A percentile compares a stretch with the other conserved stretches of the same genome.
These are phyloP conservation scores for Perdix hodgsoniae DNA, from an alignment of 2,797 vertebrate genomes.

Conservation along the genomic window DNA sequence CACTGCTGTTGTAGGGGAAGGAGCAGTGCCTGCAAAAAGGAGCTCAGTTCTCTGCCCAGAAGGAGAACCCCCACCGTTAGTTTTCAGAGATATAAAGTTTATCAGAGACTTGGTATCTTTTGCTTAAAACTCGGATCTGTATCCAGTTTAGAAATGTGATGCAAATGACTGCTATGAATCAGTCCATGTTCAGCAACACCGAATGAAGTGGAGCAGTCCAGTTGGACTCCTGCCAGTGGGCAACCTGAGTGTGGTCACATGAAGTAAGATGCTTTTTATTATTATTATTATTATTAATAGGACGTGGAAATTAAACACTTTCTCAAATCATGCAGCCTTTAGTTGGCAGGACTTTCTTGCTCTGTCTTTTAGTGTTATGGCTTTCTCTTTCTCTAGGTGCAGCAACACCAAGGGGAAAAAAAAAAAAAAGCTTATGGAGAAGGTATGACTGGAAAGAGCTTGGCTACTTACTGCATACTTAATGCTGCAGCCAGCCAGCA, in stretches of 20 bases:
- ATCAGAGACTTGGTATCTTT: background rate
- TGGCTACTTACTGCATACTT: background rate
- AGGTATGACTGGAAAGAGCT: background rate
- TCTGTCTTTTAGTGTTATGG: fast-evolving
- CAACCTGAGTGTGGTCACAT: background rate
- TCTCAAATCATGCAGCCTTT: slow-evolving; percentile 35
- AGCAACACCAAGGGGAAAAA: background rate
- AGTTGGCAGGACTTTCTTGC: slow-evolving; percentile 16
- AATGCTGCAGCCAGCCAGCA: background rate
- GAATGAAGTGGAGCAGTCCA: background rate
- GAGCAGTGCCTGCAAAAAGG: background rate
- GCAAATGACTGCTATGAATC: background rate
- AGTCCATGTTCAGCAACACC: background rate
- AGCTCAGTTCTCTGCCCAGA: background rate
- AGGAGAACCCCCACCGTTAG: background rate
- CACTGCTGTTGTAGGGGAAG: slow-evolving; percentile 1
- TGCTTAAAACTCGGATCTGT: background rate
- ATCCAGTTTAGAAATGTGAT: background rate
- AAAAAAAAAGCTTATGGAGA: background rate
- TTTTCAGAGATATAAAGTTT: background rate
- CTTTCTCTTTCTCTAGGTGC: background rate
- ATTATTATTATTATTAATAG: too few species aligned
- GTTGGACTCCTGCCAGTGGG: slow-evolving; percentile 9
- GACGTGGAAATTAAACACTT: slow-evolving; percentile 70
- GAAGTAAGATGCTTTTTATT: slow-evolving; percentile 1